A percentile compares a stretch with the other conserved stretches of the same genome.
Conservation (phyloP, 2,888 invertebrate genomes). For the Scaptomyza polygonia region DNA sequence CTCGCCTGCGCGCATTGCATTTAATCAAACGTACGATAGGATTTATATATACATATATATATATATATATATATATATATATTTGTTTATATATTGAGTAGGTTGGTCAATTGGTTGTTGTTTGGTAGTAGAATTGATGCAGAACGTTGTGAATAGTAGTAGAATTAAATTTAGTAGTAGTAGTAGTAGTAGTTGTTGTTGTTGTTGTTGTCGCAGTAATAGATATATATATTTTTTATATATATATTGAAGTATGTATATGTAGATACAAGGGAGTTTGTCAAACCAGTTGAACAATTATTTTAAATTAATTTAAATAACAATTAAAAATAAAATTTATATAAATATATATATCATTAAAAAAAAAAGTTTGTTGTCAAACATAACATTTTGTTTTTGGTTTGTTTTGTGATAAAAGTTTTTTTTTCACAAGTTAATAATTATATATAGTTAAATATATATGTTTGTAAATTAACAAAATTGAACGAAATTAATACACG, state of each 20-base stretch:
- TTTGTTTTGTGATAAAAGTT: constrained; percentile 5
- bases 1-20: constrained; percentile 87
- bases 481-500: constrained; percentile 39
- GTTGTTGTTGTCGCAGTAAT: constrained; percentile 45
- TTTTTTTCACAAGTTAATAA: not conserved
- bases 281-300: constrained; percentile 43
- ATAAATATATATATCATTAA: constrained; percentile 9
- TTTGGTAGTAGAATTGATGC: constrained; percentile 49
- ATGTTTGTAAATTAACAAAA: constrained; percentile 36
- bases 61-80: constrained; percentile 14
- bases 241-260: constrained; percentile 35
- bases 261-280: constrained; percentile 24
- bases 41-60: constrained; percentile 30
- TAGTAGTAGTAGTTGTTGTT: constrained; percentile 62
- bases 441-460: constrained; percentile 15
- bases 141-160: constrained; percentile 55
- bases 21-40: constrained; percentile 32
- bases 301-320: constrained; percentile 27
- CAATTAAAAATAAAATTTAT: constrained; percentile 12
- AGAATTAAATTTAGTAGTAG: constrained; percentile 60
- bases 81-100: constrained; percentile 28
- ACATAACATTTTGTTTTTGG: not conserved
- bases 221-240: constrained; percentile 25
- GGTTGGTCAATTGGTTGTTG: constrained; percentile 40
- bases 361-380: constrained; percentile 18